phyloP scores from a whole-genome alignment of 2,797 vertebrate genomes.

The Xenops minutus region DNA sequence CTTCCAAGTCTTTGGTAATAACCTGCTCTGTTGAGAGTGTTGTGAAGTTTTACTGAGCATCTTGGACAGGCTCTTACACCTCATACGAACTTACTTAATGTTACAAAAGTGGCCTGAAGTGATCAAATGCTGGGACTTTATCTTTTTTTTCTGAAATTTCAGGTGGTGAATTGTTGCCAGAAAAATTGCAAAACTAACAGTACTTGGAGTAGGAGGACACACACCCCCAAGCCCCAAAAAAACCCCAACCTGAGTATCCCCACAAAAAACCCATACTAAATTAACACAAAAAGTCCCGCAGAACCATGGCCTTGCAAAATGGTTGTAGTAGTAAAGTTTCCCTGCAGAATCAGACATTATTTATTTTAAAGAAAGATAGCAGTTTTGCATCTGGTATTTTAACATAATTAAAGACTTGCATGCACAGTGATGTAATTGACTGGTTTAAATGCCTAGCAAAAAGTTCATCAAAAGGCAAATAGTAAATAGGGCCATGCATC shows the following conservation, averaged over 20 bases:
- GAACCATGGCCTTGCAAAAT: background rate
- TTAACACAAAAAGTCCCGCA: background rate
- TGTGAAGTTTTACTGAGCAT: background rate
- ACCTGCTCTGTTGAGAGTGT: background rate
- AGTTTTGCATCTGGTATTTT: background rate
- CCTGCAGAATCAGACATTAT: background rate
- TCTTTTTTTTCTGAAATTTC: background rate
- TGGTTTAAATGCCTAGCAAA: background rate
- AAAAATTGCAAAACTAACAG: background rate
- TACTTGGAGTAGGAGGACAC: background rate
- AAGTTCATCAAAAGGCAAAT: background rate
- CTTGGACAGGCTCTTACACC: background rate
- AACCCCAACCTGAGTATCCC: fast-evolving
- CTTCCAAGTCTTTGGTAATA: background rate
- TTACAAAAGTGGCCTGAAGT: background rate
- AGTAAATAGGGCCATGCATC: background rate
- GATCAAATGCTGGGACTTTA: background rate
- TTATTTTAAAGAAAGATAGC: background rate
- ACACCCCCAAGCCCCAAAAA: background rate
- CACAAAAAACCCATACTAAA: background rate
- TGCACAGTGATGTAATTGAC: background rate
- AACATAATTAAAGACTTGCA: background rate
- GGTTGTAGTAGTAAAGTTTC: background rate
- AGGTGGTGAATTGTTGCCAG: background rate
- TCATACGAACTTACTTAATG: background rate